A percentile compares a stretch with the other conserved stretches of the same genome.
Evolutionary conservation across 2,888 invertebrate species (phyloP).

Genomic region (Campopleginae sp.): DNA sequence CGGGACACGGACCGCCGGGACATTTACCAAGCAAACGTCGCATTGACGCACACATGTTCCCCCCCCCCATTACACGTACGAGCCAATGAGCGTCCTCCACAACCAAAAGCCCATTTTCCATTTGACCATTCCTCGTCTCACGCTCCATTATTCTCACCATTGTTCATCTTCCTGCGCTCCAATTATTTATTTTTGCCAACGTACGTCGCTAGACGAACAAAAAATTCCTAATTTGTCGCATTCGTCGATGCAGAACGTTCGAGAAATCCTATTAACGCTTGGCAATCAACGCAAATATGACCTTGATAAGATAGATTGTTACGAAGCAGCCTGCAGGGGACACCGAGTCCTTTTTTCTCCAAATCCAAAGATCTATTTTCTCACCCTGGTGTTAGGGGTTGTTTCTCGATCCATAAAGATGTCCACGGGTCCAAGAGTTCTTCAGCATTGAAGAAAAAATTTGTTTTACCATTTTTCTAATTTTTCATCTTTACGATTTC

Average conservation of each 20-base stretch:
- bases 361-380: neutral
- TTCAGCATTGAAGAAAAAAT: too few species aligned
- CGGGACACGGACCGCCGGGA: constrained; percentile 56
- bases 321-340: neutral
- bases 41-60: constrained; percentile 38
- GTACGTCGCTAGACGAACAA: neutral
- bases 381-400: neutral
- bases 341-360: neutral
- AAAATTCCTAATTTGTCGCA: neutral
- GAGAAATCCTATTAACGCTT: neutral
- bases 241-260: neutral
- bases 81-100: constrained; percentile 57
- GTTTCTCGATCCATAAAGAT: neutral
- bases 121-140: constrained; percentile 32
- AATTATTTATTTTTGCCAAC: constrained; percentile 4
- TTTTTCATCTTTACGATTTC: too few species aligned
- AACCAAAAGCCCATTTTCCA: constrained; percentile 58
- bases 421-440: too few species aligned
- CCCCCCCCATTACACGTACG: constrained; percentile 4
- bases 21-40: constrained; percentile 20
- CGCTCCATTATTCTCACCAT: constrained; percentile 7
- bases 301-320: neutral
- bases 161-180: constrained; percentile 5
- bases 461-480: neutral
- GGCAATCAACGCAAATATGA: neutral